Percentiles rank a stretch among this genome's conserved stretches.
These are phyloP conservation scores for Mustela lutreola DNA, from an alignment of 2,113 vertebrate species.

Conservation along the genomic window DNA sequence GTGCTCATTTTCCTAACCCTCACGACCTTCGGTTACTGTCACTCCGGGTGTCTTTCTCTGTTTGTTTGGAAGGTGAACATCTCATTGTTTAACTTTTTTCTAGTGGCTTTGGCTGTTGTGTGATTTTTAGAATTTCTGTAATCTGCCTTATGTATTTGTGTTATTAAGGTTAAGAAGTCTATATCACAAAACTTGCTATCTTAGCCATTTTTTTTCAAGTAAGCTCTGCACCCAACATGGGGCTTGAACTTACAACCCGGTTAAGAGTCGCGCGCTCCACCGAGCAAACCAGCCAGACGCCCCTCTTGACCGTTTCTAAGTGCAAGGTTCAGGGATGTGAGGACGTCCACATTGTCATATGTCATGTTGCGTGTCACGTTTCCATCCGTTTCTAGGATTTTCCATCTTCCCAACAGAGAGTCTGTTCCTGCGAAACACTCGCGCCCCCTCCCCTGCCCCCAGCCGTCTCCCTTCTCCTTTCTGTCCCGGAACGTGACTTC, in stretches of 20 bases:
- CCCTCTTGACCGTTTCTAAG: not conserved
- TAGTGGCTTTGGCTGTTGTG: not conserved
- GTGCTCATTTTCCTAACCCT: fast-evolving
- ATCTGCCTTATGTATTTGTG: not conserved
- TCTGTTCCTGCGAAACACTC: fast-evolving
- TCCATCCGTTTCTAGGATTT: not conserved
- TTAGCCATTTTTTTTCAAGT: not conserved
- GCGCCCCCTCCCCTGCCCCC: fast-evolving
- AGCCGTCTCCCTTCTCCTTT: not conserved
- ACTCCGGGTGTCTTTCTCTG: not conserved
- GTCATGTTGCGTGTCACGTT: too few species aligned
- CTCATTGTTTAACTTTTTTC: not conserved
- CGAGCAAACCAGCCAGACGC: not conserved
- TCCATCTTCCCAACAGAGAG: not conserved
- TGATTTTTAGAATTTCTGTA: not conserved
- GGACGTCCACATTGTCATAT: fast-evolving
- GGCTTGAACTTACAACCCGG: not conserved
- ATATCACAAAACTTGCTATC: too few species aligned
- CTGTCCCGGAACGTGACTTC: not conserved
- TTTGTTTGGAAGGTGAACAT: not conserved
- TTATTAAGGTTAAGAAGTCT: not conserved
- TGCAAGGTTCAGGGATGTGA: too few species aligned
- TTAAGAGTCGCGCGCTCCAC: not conserved
- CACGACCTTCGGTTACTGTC: fast-evolving
- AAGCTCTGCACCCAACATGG: too few species aligned